Evolutionary conservation across 2,888 invertebrate species (phyloP).

Genomic region (Panzeria rudis): DNA sequence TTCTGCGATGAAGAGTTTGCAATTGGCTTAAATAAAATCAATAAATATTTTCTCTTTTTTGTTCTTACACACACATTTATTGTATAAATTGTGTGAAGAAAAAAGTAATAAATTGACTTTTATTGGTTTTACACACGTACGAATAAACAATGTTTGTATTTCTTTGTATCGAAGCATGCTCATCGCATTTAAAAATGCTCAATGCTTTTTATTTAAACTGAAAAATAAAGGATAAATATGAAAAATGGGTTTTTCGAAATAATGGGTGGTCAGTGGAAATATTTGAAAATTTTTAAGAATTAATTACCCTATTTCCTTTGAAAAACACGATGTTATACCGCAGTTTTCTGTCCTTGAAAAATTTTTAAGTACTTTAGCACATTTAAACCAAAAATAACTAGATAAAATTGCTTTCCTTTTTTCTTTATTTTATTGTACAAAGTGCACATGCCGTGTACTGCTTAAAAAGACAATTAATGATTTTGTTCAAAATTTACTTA

Average conservation of each 20-base stretch:
- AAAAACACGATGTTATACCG: too few relatives aligned
- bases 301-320: too few relatives aligned
- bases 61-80: constrained; percentile 16
- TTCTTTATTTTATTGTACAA: too few relatives aligned
- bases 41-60: constrained; percentile 24
- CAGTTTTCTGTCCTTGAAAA: too few relatives aligned
- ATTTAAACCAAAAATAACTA: too few relatives aligned
- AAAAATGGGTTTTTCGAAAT: background rate
- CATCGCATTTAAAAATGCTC: background rate
- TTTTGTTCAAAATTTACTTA: too few relatives aligned
- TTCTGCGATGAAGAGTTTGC: constrained; percentile 1
- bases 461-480: too few relatives aligned
- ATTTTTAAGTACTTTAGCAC: too few relatives aligned
- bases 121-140: constrained; percentile 46
- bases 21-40: constrained; percentile 35
- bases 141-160: constrained; percentile 27
- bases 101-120: constrained; percentile 45
- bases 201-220: background rate
- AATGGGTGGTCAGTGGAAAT: background rate
- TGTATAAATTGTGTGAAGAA: constrained; percentile 38
- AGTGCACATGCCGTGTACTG: too few relatives aligned
- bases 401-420: too few relatives aligned
- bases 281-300: background rate
- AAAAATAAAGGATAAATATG: constrained; percentile 2
- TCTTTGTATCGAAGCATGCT: constrained; percentile 22